These are phyloP conservation scores for Hiodon alosoides DNA, from an alignment of 2,113 vertebrate genomes.

Conservation along the genomic window DNA sequence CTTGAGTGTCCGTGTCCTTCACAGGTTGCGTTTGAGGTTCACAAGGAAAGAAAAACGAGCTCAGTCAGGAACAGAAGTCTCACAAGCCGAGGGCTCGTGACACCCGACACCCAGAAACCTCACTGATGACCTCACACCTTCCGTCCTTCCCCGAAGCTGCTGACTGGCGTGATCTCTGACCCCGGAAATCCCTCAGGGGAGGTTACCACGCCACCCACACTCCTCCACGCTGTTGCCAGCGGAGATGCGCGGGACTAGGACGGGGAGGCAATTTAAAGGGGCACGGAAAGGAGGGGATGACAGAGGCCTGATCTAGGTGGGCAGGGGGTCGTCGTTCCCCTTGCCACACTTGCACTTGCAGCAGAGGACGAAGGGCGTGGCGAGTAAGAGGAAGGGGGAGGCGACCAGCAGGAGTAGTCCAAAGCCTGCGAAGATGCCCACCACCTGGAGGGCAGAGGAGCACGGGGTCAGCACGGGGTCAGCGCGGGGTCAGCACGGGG, in stretches of 20 bases:
- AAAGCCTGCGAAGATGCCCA: conserved; percentile 82
- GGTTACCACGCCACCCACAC: too few species aligned
- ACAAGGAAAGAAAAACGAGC: too few species aligned
- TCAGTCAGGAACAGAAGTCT: too few species aligned
- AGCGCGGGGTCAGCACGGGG: not conserved
- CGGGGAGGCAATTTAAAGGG: not conserved
- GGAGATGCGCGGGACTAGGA: not conserved
- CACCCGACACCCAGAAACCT: too few species aligned
- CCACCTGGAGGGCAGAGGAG: conserved; percentile 57
- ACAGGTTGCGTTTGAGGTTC: too few species aligned
- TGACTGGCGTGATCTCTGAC: not conserved
- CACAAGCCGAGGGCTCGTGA: too few species aligned
- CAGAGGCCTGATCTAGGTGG: conserved; percentile 54
- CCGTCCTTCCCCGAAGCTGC: not conserved
- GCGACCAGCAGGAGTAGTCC: conserved; percentile 78
- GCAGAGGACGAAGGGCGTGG: conserved; percentile 80
- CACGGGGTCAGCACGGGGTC: not conserved
- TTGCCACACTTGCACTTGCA: conserved; percentile 82
- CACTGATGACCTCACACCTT: too few species aligned
- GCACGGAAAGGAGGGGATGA: not conserved
- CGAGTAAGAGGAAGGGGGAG: conserved; percentile 76
- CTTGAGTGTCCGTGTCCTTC: too few species aligned
- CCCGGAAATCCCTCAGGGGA: not conserved
- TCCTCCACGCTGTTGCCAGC: not conserved
- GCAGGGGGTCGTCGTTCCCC: conserved; percentile 74